A percentile compares a stretch with the other conserved stretches of the same genome.
Conservation (phyloP, 2,888 invertebrate species). For the Eristalis intricaria region DNA sequence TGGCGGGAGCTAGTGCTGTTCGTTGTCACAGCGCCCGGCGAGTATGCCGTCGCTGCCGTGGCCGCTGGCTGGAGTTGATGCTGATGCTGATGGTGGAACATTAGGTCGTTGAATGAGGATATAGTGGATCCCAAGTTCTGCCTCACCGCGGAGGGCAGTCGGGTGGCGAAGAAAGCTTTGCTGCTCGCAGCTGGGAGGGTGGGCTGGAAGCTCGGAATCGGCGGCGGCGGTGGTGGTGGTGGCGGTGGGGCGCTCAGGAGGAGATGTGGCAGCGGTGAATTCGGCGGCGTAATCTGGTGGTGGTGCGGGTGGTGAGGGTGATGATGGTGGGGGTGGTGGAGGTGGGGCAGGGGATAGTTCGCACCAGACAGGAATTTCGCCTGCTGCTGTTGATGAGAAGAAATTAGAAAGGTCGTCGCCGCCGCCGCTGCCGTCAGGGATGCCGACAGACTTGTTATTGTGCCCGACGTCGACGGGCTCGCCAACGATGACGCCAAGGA, state of each 20-base stretch:
- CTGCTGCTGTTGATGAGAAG: conserved; percentile 68
- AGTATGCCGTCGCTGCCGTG: conserved; percentile 29
- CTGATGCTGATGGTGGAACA: conserved; percentile 68
- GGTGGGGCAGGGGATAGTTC: conserved; percentile 57
- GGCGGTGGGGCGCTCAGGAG: conserved; percentile 45
- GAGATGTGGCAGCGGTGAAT: conserved; percentile 67
- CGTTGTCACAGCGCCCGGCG: conserved; percentile 20
- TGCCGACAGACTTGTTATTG: conserved; percentile 71
- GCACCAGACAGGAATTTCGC: conserved; percentile 68
- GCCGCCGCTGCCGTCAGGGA: conserved; percentile 71
- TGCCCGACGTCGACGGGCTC: conserved; percentile 11
- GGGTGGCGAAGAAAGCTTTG: conserved; percentile 56
- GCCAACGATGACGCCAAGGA: conserved; percentile 54
- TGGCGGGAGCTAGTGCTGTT: conserved; percentile 50
- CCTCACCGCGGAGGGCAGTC: conserved; percentile 48
- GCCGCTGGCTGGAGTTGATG: conserved; percentile 49
- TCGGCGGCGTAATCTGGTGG: conserved; percentile 69
- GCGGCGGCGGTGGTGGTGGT: conserved; percentile 24
- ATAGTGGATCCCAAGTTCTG: conserved; percentile 69
- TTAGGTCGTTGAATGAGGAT: conserved; percentile 63
- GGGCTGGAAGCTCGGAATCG: conserved; percentile 28
- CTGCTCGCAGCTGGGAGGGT: not conserved
- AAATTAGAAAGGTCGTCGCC: conserved; percentile 72
- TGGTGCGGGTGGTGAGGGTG: conserved; percentile 25
- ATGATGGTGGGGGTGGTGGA: conserved; percentile 13